Percentiles rank a stretch among this genome's conserved stretches.
Evolutionary conservation across 2,888 invertebrate genomes (phyloP).

Genomic region (Harpagoxenus sublaevis): DNA sequence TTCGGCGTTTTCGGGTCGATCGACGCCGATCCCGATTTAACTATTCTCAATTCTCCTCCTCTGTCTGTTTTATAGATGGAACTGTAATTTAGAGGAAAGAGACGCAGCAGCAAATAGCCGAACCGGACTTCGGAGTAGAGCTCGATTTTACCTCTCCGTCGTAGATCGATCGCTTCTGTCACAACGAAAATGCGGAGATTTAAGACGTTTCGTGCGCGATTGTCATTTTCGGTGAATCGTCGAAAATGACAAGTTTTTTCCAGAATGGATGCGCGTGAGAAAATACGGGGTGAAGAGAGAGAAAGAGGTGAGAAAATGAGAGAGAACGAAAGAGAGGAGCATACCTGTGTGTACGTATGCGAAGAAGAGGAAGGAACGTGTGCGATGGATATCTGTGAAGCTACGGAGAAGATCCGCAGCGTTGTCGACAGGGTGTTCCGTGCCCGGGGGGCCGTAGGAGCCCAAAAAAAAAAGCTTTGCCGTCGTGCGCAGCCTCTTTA

Average conservation of each 20-base stretch:
- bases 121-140: slow-evolving; percentile 10
- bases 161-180: slow-evolving; percentile 65
- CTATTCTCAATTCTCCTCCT: slow-evolving; percentile 8
- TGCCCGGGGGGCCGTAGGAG: slow-evolving; percentile 83
- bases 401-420: slow-evolving; percentile 76
- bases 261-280: slow-evolving; percentile 50
- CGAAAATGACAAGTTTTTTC: slow-evolving; percentile 48
- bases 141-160: slow-evolving; percentile 27
- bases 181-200: slow-evolving; percentile 64
- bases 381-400: slow-evolving; percentile 37
- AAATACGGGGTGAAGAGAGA: neutral
- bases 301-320: neutral
- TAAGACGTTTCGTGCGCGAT: slow-evolving; percentile 4
- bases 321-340: slow-evolving; percentile 39
- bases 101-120: neutral
- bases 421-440: slow-evolving; percentile 85
- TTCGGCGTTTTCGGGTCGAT: slow-evolving; percentile 22
- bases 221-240: slow-evolving; percentile 55
- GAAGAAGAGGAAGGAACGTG: slow-evolving; percentile 42
- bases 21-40: slow-evolving; percentile 28
- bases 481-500: slow-evolving; percentile 86
- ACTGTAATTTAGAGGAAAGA: slow-evolving; percentile 10
- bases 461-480: slow-evolving; percentile 85
- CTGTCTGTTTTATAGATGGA: slow-evolving; percentile 31
- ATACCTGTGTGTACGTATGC: slow-evolving; percentile 5